Conservation (phyloP, 2,113 vertebrate species). For the Neotragus moschatus region DNA sequence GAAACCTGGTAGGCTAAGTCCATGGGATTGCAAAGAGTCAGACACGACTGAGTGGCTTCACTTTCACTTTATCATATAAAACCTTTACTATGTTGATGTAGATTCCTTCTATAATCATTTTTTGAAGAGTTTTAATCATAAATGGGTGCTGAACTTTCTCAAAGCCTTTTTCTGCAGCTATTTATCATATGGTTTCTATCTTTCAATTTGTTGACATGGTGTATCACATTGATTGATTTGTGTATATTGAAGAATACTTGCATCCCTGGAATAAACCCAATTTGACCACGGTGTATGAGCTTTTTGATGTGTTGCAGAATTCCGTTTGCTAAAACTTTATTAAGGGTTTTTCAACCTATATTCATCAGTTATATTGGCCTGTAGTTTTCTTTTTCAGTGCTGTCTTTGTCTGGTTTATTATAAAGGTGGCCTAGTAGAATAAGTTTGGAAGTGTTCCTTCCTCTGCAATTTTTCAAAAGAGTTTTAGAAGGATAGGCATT, state of each 20-base stretch:
- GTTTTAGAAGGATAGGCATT: neutral
- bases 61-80: neutral
- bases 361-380: neutral
- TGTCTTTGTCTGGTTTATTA: neutral
- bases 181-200: neutral
- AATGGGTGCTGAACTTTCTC: neutral
- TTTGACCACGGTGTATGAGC: neutral
- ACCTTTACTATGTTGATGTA: neutral
- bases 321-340: neutral
- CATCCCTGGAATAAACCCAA: neutral
- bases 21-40: accelerated
- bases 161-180: neutral
- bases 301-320: neutral
- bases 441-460: neutral
- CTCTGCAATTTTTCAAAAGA: neutral
- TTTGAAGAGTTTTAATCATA: neutral
- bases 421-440: neutral
- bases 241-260: neutral
- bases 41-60: neutral
- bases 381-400: neutral
- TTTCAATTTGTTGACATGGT: neutral
- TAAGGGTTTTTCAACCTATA: neutral
- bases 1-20: neutral
- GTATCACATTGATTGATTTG: neutral
- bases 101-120: neutral